These are phyloP conservation scores for Dicranocentrus wangi DNA, from an alignment of 2,888 invertebrate species.

Conservation along the genomic window DNA sequence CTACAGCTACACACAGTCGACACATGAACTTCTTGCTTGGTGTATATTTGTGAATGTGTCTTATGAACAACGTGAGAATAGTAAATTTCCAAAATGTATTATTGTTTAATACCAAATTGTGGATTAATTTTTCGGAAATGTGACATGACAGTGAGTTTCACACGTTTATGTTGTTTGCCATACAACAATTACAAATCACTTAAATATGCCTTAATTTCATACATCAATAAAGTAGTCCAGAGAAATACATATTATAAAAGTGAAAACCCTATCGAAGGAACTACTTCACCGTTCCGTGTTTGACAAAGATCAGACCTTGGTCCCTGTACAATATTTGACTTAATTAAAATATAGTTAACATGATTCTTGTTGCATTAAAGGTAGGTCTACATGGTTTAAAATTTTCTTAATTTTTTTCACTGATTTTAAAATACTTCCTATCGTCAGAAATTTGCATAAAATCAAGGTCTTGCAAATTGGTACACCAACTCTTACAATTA, in stretches of 20 bases:
- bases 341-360: conserved; percentile 12
- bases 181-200: neutral
- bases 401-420: neutral
- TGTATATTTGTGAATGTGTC: neutral
- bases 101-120: neutral
- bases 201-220: conserved; percentile 4
- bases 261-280: conserved; percentile 24
- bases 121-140: neutral
- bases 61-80: neutral
- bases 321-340: conserved; percentile 40
- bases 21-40: neutral
- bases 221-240: conserved; percentile 6
- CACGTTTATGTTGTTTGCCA: neutral
- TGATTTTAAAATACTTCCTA: neutral
- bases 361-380: neutral
- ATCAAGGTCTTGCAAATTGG: neutral
- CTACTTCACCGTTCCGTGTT: neutral
- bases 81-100: neutral
- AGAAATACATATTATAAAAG: conserved; percentile 37
- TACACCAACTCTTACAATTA: neutral
- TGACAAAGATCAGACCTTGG: conserved; percentile 44
- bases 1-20: too few relatives aligned
- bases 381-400: neutral
- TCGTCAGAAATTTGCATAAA: neutral
- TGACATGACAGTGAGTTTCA: neutral